phyloP scores from a whole-genome alignment of 2,113 vertebrate genomes.

The Dicerorhinus sumatrensis region DNA sequence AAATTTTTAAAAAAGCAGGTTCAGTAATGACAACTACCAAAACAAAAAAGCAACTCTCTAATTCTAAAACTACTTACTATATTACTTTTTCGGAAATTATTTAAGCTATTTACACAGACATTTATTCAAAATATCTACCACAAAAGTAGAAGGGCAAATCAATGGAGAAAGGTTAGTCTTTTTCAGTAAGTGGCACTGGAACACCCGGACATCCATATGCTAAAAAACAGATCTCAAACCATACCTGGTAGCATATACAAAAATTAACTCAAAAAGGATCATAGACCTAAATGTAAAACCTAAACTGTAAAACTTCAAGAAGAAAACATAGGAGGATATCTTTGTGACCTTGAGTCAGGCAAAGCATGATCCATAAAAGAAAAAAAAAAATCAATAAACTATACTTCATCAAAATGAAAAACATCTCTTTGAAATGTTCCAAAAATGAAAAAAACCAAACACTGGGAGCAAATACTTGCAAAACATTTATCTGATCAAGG shows the following conservation, averaged over 20 bases:
- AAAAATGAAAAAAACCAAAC: slow-evolving; percentile 11
- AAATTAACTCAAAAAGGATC: slow-evolving; percentile 16
- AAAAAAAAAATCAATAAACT: neutral
- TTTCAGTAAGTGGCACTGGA: neutral
- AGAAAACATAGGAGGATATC: neutral
- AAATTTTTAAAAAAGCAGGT: slow-evolving; percentile 2
- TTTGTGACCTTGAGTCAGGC: neutral
- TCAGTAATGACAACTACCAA: neutral
- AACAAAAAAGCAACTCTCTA: neutral
- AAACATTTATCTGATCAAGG: neutral
- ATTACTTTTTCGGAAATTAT: neutral
- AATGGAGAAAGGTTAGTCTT: neutral
- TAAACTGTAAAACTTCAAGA: neutral
- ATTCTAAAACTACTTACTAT: neutral
- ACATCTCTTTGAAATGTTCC: neutral
- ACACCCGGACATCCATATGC: neutral
- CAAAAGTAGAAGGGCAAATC: neutral
- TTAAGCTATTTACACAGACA: slow-evolving; percentile 12
- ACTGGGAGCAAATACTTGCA: neutral
- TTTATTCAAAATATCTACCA: slow-evolving; percentile 16
- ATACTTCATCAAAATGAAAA: slow-evolving; percentile 12
- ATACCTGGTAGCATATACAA: neutral
- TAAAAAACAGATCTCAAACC: neutral
- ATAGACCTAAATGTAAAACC: slow-evolving; percentile 8
- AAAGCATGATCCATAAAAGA: neutral